Percentiles rank a stretch among this genome's conserved stretches.
phyloP scores from a whole-genome alignment of 2,888 invertebrate species.

The Heliconius ismenius region DNA sequence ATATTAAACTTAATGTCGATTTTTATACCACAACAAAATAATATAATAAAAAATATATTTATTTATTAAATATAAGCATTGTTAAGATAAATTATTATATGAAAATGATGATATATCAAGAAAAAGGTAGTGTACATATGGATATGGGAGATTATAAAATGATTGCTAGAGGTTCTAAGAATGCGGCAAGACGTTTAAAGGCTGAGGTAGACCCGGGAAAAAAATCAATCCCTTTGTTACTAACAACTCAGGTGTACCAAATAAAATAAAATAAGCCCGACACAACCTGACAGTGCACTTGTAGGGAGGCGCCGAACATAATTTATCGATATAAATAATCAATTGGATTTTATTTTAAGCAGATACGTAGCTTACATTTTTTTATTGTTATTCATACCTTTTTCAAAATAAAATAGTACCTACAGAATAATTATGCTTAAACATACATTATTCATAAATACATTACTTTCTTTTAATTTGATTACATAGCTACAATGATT shows the following conservation, averaged over 20 bases:
- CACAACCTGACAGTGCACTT: slow-evolving; percentile 58
- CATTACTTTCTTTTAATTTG: background rate
- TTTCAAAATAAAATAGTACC: background rate
- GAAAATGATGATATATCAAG: background rate
- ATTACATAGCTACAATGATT: background rate
- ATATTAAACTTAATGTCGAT: background rate
- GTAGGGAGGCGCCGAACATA: slow-evolving; percentile 60
- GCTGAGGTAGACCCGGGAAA: slow-evolving; percentile 65
- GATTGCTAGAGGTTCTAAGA: slow-evolving; percentile 69
- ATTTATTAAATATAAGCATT: background rate
- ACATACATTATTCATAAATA: background rate
- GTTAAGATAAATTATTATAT: background rate
- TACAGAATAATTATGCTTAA: background rate
- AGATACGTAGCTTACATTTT: slow-evolving; percentile 19
- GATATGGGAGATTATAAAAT: slow-evolving; percentile 64
- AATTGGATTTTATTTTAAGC: slow-evolving; percentile 37
- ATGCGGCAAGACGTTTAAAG: slow-evolving; percentile 72
- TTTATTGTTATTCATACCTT: background rate
- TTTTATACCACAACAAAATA: background rate
- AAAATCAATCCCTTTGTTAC: slow-evolving; percentile 79
- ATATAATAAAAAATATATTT: too few species aligned
- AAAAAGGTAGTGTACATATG: background rate
- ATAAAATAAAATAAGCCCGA: slow-evolving; percentile 68
- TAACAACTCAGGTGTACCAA: slow-evolving; percentile 78
- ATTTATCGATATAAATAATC: slow-evolving; percentile 59